Conservation (phyloP, 2,888 invertebrate species). For the Frankliniella fusca region DNA sequence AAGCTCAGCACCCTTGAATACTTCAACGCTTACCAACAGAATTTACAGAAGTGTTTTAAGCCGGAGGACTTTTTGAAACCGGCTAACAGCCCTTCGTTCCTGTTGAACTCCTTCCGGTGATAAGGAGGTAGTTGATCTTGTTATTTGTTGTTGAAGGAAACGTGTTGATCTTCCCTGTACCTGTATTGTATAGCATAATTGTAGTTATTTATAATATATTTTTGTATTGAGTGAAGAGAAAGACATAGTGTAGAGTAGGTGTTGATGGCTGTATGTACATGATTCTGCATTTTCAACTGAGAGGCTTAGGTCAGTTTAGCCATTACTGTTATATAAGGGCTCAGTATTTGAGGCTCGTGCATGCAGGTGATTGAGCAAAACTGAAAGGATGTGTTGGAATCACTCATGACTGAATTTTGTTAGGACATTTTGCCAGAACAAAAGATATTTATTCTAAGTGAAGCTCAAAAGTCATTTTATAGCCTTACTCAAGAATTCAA, state of each 20-base stretch:
- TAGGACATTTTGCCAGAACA: slow-evolving; percentile 21
- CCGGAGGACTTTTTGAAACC: slow-evolving; percentile 8
- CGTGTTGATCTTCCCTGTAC: slow-evolving; percentile 20
- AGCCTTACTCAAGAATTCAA: slow-evolving; percentile 17
- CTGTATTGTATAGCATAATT: slow-evolving; percentile 25
- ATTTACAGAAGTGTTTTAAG: neutral
- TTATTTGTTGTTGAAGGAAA: neutral
- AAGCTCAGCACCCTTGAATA: slow-evolving; percentile 6
- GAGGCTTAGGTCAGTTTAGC: neutral
- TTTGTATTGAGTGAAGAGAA: slow-evolving; percentile 20
- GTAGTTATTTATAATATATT: slow-evolving; percentile 25
- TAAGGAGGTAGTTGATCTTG: neutral
- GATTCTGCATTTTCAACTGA: neutral
- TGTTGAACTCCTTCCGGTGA: slow-evolving; percentile 21
- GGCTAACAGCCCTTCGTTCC: neutral
- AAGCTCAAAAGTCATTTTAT: slow-evolving; percentile 26
- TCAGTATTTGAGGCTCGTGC: slow-evolving; percentile 22
- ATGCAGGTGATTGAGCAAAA: neutral
- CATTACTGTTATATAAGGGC: neutral
- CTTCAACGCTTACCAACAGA: slow-evolving; percentile 4
- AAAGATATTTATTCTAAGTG: slow-evolving; percentile 23
- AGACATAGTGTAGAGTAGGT: slow-evolving; percentile 5
- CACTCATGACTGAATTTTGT: slow-evolving; percentile 23
- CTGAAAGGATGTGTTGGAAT: neutral
- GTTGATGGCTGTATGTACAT: neutral